phyloP scores from a whole-genome alignment of 2,888 invertebrate genomes.

The Caenorhabditis sulstoni region DNA sequence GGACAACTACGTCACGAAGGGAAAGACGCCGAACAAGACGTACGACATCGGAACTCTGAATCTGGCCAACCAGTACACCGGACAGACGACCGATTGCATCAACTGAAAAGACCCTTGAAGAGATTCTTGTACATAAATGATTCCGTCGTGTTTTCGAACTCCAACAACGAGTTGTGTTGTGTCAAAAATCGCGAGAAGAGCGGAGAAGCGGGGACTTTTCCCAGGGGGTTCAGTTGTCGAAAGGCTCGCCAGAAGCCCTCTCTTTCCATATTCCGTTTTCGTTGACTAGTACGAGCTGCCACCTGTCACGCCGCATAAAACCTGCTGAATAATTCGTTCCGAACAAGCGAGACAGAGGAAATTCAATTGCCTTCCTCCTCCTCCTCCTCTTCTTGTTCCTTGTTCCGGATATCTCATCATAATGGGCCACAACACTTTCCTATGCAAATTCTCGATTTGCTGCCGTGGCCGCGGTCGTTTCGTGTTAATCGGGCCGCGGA shows the following conservation, averaged over 20 bases:
- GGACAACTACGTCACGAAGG: constrained; percentile 65
- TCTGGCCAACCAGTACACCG: constrained; percentile 69
- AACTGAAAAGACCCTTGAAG: constrained; percentile 37
- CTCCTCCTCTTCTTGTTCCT: constrained; percentile 13
- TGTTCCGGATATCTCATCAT: constrained; percentile 54
- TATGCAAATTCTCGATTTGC: constrained; percentile 42
- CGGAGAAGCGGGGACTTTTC: constrained; percentile 21
- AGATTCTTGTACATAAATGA: constrained; percentile 15
- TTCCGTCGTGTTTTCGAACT: too few species aligned
- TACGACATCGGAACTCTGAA: constrained; percentile 71
- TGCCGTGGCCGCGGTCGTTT: constrained; percentile 14
- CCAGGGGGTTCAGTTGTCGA: constrained; percentile 53
- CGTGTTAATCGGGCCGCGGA: constrained; percentile 37
- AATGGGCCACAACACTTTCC: constrained; percentile 46
- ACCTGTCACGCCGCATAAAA: constrained; percentile 23
- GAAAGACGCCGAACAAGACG: constrained; percentile 63
- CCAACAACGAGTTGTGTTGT: constrained; percentile 21
- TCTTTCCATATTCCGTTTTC: constrained; percentile 6
- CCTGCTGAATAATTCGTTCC: constrained; percentile 39
- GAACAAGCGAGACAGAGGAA: constrained; percentile 20
- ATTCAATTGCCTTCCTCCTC: constrained; percentile 37
- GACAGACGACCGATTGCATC: constrained; percentile 71
- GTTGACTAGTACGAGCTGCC: constrained; percentile 46
- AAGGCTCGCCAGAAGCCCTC: constrained; percentile 16
- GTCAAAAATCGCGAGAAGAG: constrained; percentile 43